These are phyloP conservation scores for Diadumene lineata DNA, from an alignment of 92 coral and sea anemone species.

Conservation along the genomic window DNA sequence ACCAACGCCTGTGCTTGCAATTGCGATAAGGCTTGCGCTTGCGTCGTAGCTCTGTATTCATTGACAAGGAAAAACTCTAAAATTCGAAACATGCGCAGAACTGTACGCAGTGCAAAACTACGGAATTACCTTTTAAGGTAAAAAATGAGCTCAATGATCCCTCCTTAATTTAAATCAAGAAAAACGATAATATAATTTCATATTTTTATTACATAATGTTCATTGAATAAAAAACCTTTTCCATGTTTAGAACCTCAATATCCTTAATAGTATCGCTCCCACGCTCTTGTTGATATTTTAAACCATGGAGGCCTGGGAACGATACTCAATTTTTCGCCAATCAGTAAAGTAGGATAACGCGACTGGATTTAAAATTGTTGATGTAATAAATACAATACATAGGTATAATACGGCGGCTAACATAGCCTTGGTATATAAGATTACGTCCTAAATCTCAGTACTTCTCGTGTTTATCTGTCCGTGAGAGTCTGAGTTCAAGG, in stretches of 20 bases:
- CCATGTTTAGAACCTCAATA: neutral
- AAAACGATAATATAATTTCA: no score
- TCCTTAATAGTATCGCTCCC: neutral
- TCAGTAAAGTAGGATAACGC: neutral
- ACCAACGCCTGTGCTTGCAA: no score
- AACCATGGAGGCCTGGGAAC: neutral
- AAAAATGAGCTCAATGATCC: neutral
- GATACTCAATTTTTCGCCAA: neutral
- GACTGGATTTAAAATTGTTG: slow-evolving; percentile 8
- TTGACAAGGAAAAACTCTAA: no score
- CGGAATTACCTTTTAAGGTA: no score
- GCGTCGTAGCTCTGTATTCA: no score
- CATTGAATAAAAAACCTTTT: neutral
- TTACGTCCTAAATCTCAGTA: neutral
- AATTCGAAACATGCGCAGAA: no score
- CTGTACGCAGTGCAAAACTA: neutral
- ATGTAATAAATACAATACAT: slow-evolving; percentile 1
- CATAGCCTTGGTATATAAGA: neutral
- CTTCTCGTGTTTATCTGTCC: neutral
- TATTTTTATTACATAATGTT: slow-evolving; percentile 16
- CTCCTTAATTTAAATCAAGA: neutral
- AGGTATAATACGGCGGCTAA: neutral
- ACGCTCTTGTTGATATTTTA: neutral
- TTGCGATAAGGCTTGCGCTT: no score
- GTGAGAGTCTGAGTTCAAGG: neutral